Conservation (phyloP, 2,888 invertebrate genomes). For the Drosophila heteroneura region DNA sequence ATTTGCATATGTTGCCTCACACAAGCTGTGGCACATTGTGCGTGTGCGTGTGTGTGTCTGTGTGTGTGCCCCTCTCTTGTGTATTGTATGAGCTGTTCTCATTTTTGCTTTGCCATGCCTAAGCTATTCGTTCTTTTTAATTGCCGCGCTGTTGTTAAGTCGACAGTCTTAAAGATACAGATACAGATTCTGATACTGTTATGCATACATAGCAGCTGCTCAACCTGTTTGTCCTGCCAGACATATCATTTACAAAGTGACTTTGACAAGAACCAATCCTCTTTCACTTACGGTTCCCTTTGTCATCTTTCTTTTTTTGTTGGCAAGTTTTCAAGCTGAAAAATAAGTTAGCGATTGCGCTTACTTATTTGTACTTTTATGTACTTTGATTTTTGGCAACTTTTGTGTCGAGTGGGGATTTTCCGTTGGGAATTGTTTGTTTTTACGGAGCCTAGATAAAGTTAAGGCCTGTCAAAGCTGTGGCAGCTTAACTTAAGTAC, state of each 20-base stretch:
- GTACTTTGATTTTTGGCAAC: conserved; percentile 70
- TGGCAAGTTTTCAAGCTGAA: conserved; percentile 37
- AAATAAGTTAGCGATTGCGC: conserved; percentile 41
- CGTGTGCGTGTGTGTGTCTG: not conserved
- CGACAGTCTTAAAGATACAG: conserved; percentile 20
- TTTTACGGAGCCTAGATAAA: conserved; percentile 36
- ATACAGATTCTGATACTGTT: conserved; percentile 11
- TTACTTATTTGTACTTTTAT: conserved; percentile 66
- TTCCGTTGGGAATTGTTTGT: conserved; percentile 31
- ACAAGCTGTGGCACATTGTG: conserved; percentile 27
- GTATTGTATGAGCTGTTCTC: conserved; percentile 31
- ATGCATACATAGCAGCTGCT: conserved; percentile 40
- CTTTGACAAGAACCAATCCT: conserved; percentile 10
- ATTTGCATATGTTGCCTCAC: conserved; percentile 65
- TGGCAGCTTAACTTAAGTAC: conserved; percentile 43
- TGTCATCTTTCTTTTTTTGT: conserved; percentile 37
- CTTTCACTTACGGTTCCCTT: conserved; percentile 45
- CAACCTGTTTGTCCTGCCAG: conserved; percentile 36
- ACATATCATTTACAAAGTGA: conserved; percentile 58
- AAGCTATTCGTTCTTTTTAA: conserved; percentile 60
- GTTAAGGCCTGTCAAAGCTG: conserved; percentile 36
- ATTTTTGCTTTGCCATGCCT: conserved; percentile 20
- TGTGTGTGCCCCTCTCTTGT: not conserved
- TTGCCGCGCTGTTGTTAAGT: conserved; percentile 55
- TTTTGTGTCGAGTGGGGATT: conserved; percentile 17